These are phyloP conservation scores for Rugalucina vietnamica DNA, from an alignment of 2,888 invertebrate species.

Conservation along the genomic window DNA sequence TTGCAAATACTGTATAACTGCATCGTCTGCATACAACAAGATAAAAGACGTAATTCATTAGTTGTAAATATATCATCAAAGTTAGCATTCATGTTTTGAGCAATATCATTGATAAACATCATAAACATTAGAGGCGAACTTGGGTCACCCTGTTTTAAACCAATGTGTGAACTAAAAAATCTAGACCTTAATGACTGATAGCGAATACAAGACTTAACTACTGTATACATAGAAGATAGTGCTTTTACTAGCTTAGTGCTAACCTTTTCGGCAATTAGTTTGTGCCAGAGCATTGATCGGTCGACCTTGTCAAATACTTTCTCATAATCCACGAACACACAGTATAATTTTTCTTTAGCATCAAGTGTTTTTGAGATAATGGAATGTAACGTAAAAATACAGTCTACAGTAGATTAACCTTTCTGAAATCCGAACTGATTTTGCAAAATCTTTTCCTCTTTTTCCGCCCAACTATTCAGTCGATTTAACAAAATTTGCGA, in stretches of 20 bases:
- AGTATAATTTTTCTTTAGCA: background rate
- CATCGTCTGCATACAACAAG: background rate
- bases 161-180: background rate
- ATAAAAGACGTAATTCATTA: too few species aligned
- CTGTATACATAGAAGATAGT: background rate
- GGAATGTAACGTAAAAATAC: background rate
- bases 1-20: background rate
- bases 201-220: background rate
- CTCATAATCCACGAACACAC: background rate
- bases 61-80: too few species aligned
- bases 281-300: background rate
- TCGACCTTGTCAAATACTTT: slow-evolving; percentile 9
- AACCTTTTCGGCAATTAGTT: background rate
- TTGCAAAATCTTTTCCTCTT: background rate
- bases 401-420: background rate
- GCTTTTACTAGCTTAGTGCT: background rate
- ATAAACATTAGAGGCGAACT: background rate
- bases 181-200: background rate
- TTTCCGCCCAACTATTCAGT: background rate
- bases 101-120: background rate
- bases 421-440: background rate
- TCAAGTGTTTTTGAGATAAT: background rate
- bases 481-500: background rate
- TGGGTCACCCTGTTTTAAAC: background rate
- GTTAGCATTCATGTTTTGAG: background rate